phyloP scores from a whole-genome alignment of 2,797 vertebrate species.

The Helostoma temminkii region DNA sequence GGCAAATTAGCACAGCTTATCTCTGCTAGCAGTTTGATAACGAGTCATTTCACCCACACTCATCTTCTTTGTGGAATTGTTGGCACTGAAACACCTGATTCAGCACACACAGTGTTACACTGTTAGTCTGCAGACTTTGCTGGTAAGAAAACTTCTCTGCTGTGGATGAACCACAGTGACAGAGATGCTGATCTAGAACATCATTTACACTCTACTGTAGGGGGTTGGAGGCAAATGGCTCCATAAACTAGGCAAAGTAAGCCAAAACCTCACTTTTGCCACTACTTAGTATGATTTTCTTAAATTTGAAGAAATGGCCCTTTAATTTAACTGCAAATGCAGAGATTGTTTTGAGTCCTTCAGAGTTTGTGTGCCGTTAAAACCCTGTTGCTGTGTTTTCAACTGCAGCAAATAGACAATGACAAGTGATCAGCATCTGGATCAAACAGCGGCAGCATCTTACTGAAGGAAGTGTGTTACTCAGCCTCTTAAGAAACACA shows the following conservation, averaged over 20 bases:
- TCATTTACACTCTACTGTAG: not conserved
- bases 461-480: slow-evolving; percentile 15
- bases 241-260: not conserved
- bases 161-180: not conserved
- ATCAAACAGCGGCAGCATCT: slow-evolving; percentile 81
- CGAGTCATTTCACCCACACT: not conserved
- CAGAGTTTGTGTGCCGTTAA: not conserved
- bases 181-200: not conserved
- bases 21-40: not conserved
- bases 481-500: not conserved
- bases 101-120: not conserved
- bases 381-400: not conserved
- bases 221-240: not conserved
- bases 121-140: not conserved
- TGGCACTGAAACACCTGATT: not conserved
- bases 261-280: not conserved
- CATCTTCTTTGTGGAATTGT: not conserved
- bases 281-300: not conserved
- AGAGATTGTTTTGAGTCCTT: not conserved
- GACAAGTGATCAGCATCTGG: slow-evolving; percentile 23
- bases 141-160: not conserved
- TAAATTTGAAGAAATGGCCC: not conserved
- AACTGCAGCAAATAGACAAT: not conserved
- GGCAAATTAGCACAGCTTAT: not conserved
- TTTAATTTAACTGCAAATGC: not conserved